A percentile compares a stretch with the other conserved stretches of the same genome.
phyloP scores from a whole-genome alignment of 2,797 vertebrate species.

The Amblyraja radiata region DNA sequence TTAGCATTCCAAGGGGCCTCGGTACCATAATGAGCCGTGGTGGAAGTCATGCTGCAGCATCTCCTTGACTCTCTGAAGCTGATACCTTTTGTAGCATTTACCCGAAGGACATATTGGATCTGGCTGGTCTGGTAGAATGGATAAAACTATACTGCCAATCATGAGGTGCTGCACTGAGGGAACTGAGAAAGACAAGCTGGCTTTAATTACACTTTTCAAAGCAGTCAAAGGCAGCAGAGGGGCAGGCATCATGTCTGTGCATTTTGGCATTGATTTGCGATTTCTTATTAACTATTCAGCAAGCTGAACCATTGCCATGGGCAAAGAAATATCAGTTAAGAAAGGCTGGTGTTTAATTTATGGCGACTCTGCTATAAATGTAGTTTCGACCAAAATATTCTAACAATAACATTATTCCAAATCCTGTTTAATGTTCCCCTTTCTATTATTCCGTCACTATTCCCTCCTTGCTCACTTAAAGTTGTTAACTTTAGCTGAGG shows the following conservation, averaged over 20 bases:
- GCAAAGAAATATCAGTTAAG: conserved; percentile 44
- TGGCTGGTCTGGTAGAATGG: conserved; percentile 47
- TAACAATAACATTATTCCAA: not conserved
- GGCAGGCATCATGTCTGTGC: conserved; percentile 39
- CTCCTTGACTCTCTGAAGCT: conserved; percentile 51
- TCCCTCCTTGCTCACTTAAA: not conserved
- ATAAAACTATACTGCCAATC: conserved; percentile 44
- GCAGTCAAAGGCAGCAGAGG: conserved; percentile 43
- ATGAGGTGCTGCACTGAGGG: conserved; percentile 42
- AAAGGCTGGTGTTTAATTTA: conserved; percentile 12
- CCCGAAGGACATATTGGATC: conserved; percentile 45
- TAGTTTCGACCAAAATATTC: not conserved
- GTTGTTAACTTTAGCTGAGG: not conserved
- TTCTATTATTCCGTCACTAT: not conserved
- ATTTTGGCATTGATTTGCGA: conserved; percentile 51
- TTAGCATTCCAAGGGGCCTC: conserved; percentile 50
- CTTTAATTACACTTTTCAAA: conserved; percentile 52
- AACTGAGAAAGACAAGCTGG: conserved; percentile 45
- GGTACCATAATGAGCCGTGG: conserved; percentile 44
- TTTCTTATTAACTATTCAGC: conserved; percentile 48
- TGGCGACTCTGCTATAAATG: conserved; percentile 41
- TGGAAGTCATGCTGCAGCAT: conserved; percentile 47
- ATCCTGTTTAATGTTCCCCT: not conserved
- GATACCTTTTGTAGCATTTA: conserved; percentile 45
- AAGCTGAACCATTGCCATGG: conserved; percentile 42